Evolutionary conservation across 1,140 invertebrate species (phyloP), one percentile per base, ranked within the genome.

Genomic region (Brachionus rotundiformis): DNA sequence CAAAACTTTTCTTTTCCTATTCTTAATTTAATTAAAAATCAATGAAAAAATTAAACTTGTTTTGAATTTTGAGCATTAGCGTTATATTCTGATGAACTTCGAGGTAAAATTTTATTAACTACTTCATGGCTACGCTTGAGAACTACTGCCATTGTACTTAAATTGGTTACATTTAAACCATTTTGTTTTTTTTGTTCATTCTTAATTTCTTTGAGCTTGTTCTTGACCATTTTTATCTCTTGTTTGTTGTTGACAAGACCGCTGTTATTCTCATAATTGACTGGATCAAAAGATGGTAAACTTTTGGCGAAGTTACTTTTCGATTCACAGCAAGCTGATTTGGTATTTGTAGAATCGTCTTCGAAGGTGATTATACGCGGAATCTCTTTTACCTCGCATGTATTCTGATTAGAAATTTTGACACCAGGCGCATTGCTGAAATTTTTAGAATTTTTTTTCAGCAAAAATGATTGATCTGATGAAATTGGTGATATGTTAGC

Each of bases 101-200:
- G 68, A 73, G 68, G 68, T 44, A 73, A 25, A 25, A 73, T 73
- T 44, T 31, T 41, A 27, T 41, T 41, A 3, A 44, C 3, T 8
- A 73, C 33, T 73, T 73, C 68, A 44, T 73, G 68, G 8, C 68
- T 73, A 25, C 68, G 4, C 10, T 73, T 73, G 3, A 73, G 16
- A 25, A 73, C 68, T 10, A 41, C 39, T 44, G 36, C 68, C 36
- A 73, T 73, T 25, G 36, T 41, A 39, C 68, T 39, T 13, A 73
- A 73, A 73, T 73, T 73, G 36, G 19, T 44, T 1, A 23, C 36
- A 41, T 31, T 23, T 10, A 25, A 8, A 44, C 39, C 39, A n/a
- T 23, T 19, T 31, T 73, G 68, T 47, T 73, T 73, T 23, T 73
- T 41, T 25, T 73, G 68, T 10, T 73, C 36, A 29, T 27, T 73